phyloP scores from a whole-genome alignment of 2,113 vertebrate species.

The Datnioides undecimradiatus region DNA sequence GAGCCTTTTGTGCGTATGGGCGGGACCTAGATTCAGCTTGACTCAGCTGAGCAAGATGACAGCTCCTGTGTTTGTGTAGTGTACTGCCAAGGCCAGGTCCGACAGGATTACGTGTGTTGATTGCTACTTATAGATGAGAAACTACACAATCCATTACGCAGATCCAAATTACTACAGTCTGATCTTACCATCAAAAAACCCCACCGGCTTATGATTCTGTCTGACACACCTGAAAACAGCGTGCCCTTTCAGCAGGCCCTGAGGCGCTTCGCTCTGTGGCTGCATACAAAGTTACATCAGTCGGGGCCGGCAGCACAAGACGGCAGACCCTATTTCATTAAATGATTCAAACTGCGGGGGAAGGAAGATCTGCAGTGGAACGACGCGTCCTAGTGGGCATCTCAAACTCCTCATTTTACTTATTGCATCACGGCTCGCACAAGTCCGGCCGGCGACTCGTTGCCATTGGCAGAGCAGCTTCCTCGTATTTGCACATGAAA shows the following conservation, averaged over 20 bases:
- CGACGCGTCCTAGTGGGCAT: background rate
- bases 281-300: conserved; percentile 22
- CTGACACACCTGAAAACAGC: conserved; percentile 11
- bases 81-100: background rate
- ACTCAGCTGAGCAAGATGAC: no score
- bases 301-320: conserved; percentile 10
- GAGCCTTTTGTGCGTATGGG: no score
- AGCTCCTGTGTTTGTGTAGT: no score
- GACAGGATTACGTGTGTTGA: background rate
- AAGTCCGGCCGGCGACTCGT: background rate
- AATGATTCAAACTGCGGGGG: background rate
- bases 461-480: background rate
- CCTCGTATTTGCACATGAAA: conserved; percentile 49
- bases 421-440: background rate
- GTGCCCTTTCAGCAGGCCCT: conserved; percentile 29
- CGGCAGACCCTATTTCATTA: fast-evolving
- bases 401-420: background rate
- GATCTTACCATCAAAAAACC: background rate
- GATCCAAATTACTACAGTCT: background rate
- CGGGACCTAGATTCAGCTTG: no score
- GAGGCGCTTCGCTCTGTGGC: background rate
- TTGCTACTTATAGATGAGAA: background rate
- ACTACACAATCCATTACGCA: background rate
- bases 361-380: background rate
- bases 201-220: conserved; percentile 3